Conservation (phyloP, 1,140 invertebrate genomes). For the Drosophila lacertosa region DNA sequence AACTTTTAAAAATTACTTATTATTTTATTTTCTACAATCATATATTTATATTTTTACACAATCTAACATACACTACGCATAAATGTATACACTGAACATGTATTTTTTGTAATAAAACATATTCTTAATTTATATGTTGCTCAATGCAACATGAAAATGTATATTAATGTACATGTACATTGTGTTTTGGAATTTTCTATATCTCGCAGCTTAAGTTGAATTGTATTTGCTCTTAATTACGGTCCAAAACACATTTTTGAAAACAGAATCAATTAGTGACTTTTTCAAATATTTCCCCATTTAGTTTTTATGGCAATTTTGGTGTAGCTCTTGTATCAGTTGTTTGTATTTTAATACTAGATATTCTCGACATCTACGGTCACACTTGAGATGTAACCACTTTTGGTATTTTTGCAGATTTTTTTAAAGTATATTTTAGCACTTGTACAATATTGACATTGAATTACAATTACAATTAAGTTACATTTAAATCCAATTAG, state of each 20-base stretch:
- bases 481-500: slow-evolving; percentile 49
- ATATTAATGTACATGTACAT: slow-evolving; percentile 10
- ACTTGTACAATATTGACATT: slow-evolving; percentile 35
- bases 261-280: background rate
- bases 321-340: background rate
- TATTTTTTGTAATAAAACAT: slow-evolving; percentile 76
- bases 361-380: background rate
- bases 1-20: slow-evolving; percentile 65
- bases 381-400: slow-evolving; percentile 1
- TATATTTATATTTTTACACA: slow-evolving; percentile 75
- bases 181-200: too few species aligned
- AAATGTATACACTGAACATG: slow-evolving; percentile 63
- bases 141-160: slow-evolving; percentile 21
- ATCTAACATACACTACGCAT: slow-evolving; percentile 60
- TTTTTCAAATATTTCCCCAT: background rate
- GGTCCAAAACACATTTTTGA: background rate
- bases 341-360: background rate
- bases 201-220: too few species aligned
- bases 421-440: slow-evolving; percentile 17
- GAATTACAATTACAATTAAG: slow-evolving; percentile 29
- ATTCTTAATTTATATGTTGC: slow-evolving; percentile 42
- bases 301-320: background rate
- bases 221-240: background rate
- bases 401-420: slow-evolving; percentile 12
- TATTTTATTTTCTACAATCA: slow-evolving; percentile 74